Evolutionary conservation across 2,113 vertebrate genomes (phyloP).

Genomic region (Myodes glareolus): DNA sequence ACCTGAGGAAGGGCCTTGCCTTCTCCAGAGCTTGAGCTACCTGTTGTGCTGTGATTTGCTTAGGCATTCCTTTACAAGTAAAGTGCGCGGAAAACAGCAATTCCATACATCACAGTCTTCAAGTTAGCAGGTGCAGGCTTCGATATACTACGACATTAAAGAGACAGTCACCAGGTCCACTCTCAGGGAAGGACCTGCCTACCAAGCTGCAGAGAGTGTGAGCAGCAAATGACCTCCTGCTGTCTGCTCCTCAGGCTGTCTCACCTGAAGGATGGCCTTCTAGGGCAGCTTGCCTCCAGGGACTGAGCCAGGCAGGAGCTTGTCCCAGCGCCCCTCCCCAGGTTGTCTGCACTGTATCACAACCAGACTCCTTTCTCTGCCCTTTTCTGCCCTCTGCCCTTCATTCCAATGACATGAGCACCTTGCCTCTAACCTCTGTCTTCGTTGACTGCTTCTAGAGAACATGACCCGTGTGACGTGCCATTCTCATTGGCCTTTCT

Average conservation of each 20-base stretch:
- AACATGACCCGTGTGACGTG: background rate
- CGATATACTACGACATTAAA: background rate
- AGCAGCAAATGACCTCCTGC: background rate
- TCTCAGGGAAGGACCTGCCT: background rate
- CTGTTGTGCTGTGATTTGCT: background rate
- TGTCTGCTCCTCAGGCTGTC: background rate
- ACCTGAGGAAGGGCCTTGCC: background rate
- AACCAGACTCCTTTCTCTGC: background rate
- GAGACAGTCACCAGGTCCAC: background rate
- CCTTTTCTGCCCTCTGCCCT: background rate
- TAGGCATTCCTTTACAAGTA: background rate
- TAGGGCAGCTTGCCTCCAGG: background rate
- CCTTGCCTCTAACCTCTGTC: background rate
- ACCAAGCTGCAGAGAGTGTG: background rate
- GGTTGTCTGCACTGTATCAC: background rate
- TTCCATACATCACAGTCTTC: constrained; percentile 31
- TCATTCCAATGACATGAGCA: background rate
- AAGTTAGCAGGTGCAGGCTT: background rate
- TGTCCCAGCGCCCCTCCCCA: background rate
- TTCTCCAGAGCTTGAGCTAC: background rate
- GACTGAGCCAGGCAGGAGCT: background rate
- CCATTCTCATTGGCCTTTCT: constrained; percentile 29
- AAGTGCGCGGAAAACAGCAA: background rate
- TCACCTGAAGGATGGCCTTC: background rate
- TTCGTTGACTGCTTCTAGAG: background rate